Evolutionary conservation across 1,140 invertebrate genomes (phyloP).

Genomic region (Probaryconus sp.): DNA sequence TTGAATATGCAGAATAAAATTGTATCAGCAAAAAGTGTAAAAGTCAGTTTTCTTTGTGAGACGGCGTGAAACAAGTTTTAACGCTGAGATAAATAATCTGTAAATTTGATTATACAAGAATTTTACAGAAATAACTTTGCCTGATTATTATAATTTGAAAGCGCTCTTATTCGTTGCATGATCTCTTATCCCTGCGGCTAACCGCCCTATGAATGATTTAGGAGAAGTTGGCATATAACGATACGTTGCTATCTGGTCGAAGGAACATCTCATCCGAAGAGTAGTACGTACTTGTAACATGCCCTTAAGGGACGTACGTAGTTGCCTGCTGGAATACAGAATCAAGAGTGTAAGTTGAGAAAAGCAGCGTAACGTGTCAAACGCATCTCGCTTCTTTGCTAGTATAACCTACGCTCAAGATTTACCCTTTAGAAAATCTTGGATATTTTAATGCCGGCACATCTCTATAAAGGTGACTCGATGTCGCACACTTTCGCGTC

Average conservation of each 20-base stretch:
- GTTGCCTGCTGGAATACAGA: conserved; percentile 58
- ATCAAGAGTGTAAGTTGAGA: conserved; percentile 70
- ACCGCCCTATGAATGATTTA: conserved; percentile 60
- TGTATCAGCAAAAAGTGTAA: not conserved
- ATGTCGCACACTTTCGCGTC: too few relatives aligned
- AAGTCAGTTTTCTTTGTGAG: too few relatives aligned
- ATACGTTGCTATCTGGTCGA: conserved; percentile 65
- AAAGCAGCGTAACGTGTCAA: conserved; percentile 72
- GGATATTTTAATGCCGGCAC: conserved; percentile 3
- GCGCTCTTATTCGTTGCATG: conserved; percentile 48
- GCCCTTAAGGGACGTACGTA: conserved; percentile 72
- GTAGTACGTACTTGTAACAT: conserved; percentile 68
- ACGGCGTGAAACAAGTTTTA: not conserved
- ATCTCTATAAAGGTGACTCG: conserved; percentile 9
- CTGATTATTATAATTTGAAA: conserved; percentile 56
- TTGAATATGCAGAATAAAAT: not conserved
- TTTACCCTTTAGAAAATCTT: conserved; percentile 54
- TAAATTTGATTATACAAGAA: conserved; percentile 30
- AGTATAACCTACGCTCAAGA: conserved; percentile 41
- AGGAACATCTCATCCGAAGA: conserved; percentile 67
- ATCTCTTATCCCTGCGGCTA: conserved; percentile 50
- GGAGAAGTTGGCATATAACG: conserved; percentile 60
- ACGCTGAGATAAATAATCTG: not conserved
- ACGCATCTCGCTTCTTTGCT: conserved; percentile 64
- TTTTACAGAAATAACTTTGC: conserved; percentile 33